These are phyloP conservation scores for Petrocephalus sullivani DNA, from an alignment of 2,797 vertebrate species.

Conservation along the genomic window DNA sequence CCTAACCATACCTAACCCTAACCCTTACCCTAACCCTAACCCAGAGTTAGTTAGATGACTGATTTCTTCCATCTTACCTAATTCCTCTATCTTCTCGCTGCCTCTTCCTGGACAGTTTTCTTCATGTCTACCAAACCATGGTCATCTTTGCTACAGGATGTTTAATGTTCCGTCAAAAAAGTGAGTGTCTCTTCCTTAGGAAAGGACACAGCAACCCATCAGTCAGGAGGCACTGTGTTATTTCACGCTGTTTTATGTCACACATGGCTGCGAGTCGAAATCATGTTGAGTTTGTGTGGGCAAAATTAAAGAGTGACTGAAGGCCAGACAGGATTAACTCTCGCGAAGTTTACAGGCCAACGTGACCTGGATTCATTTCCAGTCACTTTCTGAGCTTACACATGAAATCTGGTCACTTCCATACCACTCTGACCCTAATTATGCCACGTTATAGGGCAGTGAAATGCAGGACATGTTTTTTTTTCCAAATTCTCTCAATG, in stretches of 20 bases:
- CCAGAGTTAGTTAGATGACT: neutral
- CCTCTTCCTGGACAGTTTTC: neutral
- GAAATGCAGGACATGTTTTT: slow-evolving; percentile 64
- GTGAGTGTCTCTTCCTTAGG: neutral
- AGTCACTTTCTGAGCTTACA: neutral
- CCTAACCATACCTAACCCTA: neutral
- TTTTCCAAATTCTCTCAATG: slow-evolving; percentile 57
- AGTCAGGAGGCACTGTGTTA: neutral
- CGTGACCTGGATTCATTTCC: neutral
- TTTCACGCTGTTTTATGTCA: neutral
- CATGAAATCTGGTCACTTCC: slow-evolving; percentile 51
- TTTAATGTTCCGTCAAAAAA: neutral
- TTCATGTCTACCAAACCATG: neutral
- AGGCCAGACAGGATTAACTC: neutral
- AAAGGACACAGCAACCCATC: neutral
- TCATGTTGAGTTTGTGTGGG: neutral
- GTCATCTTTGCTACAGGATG: neutral
- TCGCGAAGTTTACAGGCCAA: neutral
- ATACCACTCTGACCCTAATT: slow-evolving; percentile 68
- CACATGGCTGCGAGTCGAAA: neutral
- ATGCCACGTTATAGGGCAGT: slow-evolving; percentile 33
- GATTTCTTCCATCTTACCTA: neutral
- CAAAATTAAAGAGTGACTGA: neutral
- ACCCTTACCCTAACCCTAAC: neutral
- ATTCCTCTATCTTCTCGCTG: neutral